A percentile compares a stretch with the other conserved stretches of the same genome.
phyloP scores from a whole-genome alignment of 2,888 invertebrate genomes.

The Litoditis marina region DNA sequence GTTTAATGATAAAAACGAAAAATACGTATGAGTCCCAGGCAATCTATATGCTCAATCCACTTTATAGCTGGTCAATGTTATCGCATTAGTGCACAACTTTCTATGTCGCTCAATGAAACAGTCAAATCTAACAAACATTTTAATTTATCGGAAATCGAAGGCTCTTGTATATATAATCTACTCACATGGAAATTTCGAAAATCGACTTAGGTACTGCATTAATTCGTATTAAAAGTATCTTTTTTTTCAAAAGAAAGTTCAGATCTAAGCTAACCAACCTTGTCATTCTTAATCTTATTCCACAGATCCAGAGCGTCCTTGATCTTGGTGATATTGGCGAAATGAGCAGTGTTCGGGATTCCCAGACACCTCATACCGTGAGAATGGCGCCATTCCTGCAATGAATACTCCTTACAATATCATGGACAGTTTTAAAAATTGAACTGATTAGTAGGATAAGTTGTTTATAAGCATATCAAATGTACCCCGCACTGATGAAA shows the following conservation, averaged over 20 bases:
- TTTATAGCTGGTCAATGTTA: too few species aligned
- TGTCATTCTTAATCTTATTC: constrained; percentile 93
- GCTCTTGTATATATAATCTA: too few species aligned
- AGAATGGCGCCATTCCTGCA: constrained; percentile 72
- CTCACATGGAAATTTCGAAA: too few species aligned
- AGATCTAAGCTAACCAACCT: constrained; percentile 71
- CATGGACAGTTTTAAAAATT: too few species aligned
- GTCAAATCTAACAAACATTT: too few species aligned
- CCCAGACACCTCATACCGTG: constrained; percentile 95
- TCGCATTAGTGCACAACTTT: too few species aligned
- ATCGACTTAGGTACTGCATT: too few species aligned
- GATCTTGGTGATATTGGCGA: constrained; percentile 91
- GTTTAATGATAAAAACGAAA: constrained; percentile 69
- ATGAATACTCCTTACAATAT: constrained; percentile 5
- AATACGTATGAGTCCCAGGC: too few species aligned
- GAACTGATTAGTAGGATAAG: too few species aligned
- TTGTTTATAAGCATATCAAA: neutral
- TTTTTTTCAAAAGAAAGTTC: constrained; percentile 14
- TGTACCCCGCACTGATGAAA: neutral
- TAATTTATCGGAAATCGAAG: too few species aligned
- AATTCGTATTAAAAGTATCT: neutral
- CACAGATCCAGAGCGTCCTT: constrained; percentile 73
- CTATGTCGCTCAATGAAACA: too few species aligned
- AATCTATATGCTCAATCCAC: too few species aligned
- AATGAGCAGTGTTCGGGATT: constrained; percentile 98